Evolutionary conservation across 2,113 vertebrate genomes (phyloP).

Genomic region (Phoenicopterus ruber): DNA sequence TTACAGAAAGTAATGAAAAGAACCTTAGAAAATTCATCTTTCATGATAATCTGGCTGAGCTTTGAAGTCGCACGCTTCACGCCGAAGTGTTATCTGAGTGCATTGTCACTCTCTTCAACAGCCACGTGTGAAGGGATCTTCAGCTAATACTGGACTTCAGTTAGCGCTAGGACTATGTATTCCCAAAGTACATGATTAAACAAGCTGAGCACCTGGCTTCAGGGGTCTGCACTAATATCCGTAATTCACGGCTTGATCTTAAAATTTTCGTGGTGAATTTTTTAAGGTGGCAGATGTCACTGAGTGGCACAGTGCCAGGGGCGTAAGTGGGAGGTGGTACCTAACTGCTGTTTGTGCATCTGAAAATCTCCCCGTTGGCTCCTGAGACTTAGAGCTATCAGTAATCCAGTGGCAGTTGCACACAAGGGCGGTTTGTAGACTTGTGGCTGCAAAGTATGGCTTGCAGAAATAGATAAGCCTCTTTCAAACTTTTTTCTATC

Average conservation of each 20-base stretch:
- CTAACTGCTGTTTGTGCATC: neutral
- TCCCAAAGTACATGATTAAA: neutral
- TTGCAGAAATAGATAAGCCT: neutral
- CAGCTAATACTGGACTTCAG: neutral
- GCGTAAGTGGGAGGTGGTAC: neutral
- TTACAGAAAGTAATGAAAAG: slow-evolving; percentile 40
- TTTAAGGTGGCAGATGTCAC: neutral
- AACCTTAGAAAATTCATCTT: slow-evolving; percentile 33
- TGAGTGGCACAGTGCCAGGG: neutral
- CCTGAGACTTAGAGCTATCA: neutral
- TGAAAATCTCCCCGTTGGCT: neutral
- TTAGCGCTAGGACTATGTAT: neutral
- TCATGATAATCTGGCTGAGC: neutral
- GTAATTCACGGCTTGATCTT: neutral
- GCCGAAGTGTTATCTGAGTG: neutral
- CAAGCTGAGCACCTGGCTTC: neutral
- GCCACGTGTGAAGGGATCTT: neutral
- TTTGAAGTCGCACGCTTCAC: neutral
- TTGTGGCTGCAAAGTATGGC: neutral
- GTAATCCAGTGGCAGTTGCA: neutral
- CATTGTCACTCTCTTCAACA: neutral
- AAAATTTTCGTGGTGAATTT: neutral
- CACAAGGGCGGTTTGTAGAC: neutral
- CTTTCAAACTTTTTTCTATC: neutral
- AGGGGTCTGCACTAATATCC: fast-evolving